A percentile compares a stretch with the other conserved stretches of the same genome.
Conservation (phyloP, 1,140 invertebrate species). For the Chrysoperla carnea region DNA sequence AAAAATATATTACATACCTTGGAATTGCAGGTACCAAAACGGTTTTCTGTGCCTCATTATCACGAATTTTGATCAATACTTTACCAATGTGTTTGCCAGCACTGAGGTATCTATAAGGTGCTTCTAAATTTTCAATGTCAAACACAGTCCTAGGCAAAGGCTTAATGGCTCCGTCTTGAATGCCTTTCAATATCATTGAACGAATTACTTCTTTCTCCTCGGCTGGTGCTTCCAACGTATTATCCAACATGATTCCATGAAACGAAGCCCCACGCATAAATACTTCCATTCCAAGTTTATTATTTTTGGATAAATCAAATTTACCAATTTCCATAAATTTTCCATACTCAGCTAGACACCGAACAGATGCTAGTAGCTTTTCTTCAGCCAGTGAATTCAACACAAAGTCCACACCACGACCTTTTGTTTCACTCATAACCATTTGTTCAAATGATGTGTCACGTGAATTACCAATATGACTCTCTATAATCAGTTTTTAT, state of each 20-base stretch:
- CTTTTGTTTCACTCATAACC: slow-evolving; percentile 34
- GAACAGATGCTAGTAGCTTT: slow-evolving; percentile 37
- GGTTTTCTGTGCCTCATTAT: slow-evolving; percentile 24
- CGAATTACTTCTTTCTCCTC: slow-evolving; percentile 16
- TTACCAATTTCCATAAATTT: slow-evolving; percentile 54
- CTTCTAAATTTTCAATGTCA: slow-evolving; percentile 36
- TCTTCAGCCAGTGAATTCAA: slow-evolving; percentile 62
- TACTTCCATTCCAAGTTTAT: slow-evolving; percentile 29
- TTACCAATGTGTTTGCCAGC: slow-evolving; percentile 80
- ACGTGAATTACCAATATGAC: slow-evolving; percentile 53
- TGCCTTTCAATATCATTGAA: slow-evolving; percentile 26
- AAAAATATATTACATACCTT: slow-evolving; percentile 17
- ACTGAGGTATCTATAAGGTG: slow-evolving; percentile 58
- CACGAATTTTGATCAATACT: slow-evolving; percentile 49
- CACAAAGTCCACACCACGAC: slow-evolving; percentile 45
- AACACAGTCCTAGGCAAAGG: slow-evolving; percentile 42
- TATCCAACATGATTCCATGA: slow-evolving; percentile 53
- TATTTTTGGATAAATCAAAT: slow-evolving; percentile 43
- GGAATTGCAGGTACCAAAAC: slow-evolving; percentile 29
- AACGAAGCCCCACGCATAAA: slow-evolving; percentile 45
- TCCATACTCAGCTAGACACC: slow-evolving; percentile 37
- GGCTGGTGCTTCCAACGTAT: slow-evolving; percentile 35
- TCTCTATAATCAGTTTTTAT: slow-evolving; percentile 26
- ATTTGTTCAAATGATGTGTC: slow-evolving; percentile 49
- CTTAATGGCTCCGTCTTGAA: slow-evolving; percentile 28